Base-by-base conservation (phyloP, 1,140 invertebrate species). In the Sycobia sp. region DNA sequence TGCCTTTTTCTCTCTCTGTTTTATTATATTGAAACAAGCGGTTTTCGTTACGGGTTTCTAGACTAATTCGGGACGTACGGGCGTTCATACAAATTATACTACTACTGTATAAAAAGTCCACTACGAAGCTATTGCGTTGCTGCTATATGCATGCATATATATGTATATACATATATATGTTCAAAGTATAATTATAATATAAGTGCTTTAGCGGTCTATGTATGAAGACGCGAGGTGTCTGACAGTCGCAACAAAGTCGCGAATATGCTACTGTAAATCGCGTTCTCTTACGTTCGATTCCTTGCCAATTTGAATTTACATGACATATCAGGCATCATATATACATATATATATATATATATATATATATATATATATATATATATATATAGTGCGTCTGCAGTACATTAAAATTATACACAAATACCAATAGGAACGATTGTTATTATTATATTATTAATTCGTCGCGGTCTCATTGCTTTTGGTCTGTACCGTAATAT, bases 41-140 rank as follows among this genome's bases (percentile, higher is more conserved):
- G n/a, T n/a, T n/a, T n/a, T n/a, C n/a, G n/a, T n/a, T n/a, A n/a
- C n/a, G n/a, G n/a, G n/a, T n/a, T n/a, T 1, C 13, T 50, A 29
- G 29, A 25, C 29, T 50, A 50, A 49, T 41, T 5, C 1, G 27
- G 49, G 9, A 16, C 16, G 25, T 51, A 25, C 47, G 23, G 18
- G 34, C 5, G n/a, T 49, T 47, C 11, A 47, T 46, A 27, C 11
- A 46, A 49, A 51, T n/a, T n/a, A n/a, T n/a, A n/a, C n/a, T n/a
- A n/a, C n/a, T n/a, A n/a, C n/a, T n/a, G 55, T 29, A 32, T 62
- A 62, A 41, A 56, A 63, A 51, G 51, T 46, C 25, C 10, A 57
- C 36, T 63, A 57, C 36, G 51, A 63, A 51, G 53, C 44, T 49
- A 56, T n/a, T 38, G 29, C 23, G 41, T 4, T 41, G 34, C 43